Base-by-base conservation (phyloP, 2,113 vertebrate species). In the Pelobates fuscus region DNA sequence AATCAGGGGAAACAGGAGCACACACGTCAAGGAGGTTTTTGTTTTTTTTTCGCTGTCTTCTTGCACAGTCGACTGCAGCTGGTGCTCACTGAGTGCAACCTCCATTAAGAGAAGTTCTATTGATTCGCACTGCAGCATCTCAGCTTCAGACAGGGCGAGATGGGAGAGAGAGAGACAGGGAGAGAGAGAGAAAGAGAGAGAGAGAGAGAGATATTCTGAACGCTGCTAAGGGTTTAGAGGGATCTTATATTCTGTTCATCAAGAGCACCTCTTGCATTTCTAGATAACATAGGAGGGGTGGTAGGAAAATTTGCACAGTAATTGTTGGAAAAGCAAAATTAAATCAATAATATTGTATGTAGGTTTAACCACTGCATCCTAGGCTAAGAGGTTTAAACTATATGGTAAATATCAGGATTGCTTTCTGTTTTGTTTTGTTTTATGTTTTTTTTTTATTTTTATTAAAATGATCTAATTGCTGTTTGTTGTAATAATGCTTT, bases 1-100 rank as follows among this genome's bases (percentile, higher is more conserved):
- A 94, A 93, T 93, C 87, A 80, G 89, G 88, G 71, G 81, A 78
- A 80, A 79, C 90, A 79, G 86, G 86, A 76, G 81, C 81, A 14
- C 78, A 81, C 86, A 91, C 92, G 91, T 95, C 91, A 94, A 78
- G 80, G 79, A 79, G 71, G 49, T 15, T 44, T 15, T 43, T 70
- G 60, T 71, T 46, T n/a, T 29, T 32, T 18, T 32, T 62, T 20
- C 18, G 14, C 68, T 26, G 62, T 66, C 63, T 75, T 59, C 71
- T 79, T 46, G 81, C 76, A 79, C 78, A 79, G 80, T 78, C 68
- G 59, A 80, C 84, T 80, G 85, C 88, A 84, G 90, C 87, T 82
- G 90, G 86, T 82, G 73, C 67, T 73, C 73, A 76, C 79, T 1
- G 80, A 80, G 78, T 74, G 82, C 87, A 89, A 82, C 78, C 84